Percentiles rank a stretch among this genome's conserved stretches.
phyloP scores from a whole-genome alignment of 2,113 vertebrate genomes.

The Neodontobutis hainanensis region DNA sequence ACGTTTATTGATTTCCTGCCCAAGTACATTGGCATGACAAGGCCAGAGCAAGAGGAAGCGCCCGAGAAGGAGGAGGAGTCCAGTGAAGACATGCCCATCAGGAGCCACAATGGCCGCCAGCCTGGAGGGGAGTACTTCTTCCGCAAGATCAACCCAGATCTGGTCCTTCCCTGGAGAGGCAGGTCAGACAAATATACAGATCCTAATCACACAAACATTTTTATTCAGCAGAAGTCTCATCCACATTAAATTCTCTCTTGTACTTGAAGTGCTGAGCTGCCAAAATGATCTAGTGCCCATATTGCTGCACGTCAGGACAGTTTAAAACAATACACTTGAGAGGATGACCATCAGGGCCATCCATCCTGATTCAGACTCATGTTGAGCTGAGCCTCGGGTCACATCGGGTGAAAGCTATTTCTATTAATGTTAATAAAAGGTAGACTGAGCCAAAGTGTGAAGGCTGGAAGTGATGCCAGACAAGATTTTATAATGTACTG shows the following conservation, averaged over 20 bases:
- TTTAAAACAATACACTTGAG: constrained; percentile 12
- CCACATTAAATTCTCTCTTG: background rate
- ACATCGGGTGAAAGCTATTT: constrained; percentile 26
- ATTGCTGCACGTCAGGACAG: constrained; percentile 14
- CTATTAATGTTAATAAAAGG: constrained; percentile 55
- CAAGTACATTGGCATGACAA: constrained; percentile 83
- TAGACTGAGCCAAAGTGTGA: constrained; percentile 52
- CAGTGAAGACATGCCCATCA: constrained; percentile 46
- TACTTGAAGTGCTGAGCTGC: constrained; percentile 9
- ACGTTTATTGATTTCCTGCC: constrained; percentile 87
- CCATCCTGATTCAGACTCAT: constrained; percentile 24
- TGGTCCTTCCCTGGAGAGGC: constrained; percentile 83
- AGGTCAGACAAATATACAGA: constrained; percentile 67
- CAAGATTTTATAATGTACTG: constrained; percentile 50
- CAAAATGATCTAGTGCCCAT: constrained; percentile 8
- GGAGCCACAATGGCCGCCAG: constrained; percentile 56
- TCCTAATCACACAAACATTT: background rate
- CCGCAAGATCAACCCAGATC: constrained; percentile 83
- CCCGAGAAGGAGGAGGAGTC: constrained; percentile 58
- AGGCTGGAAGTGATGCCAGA: constrained; percentile 47
- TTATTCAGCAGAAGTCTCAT: background rate
- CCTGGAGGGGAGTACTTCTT: constrained; percentile 88
- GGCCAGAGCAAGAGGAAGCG: constrained; percentile 79
- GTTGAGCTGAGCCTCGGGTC: constrained; percentile 29
- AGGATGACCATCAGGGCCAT: constrained; percentile 16